Conservation (phyloP, 2,113 vertebrate species). For the Bos taurus region DNA sequence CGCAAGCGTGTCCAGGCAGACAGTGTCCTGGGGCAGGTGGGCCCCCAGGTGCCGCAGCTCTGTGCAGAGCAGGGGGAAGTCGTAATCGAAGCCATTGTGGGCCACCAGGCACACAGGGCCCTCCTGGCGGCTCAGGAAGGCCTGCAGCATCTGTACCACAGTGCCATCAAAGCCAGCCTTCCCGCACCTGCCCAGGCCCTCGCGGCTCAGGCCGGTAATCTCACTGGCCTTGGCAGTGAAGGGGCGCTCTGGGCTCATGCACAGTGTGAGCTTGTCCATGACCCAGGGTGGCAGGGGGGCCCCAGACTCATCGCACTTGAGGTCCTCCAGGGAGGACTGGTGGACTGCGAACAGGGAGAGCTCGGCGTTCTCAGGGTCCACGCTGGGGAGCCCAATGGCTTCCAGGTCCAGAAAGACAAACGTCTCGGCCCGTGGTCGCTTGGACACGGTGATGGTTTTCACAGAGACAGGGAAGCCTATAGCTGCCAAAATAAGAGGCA, state of each 20-base stretch:
- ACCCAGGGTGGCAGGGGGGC: slow-evolving; percentile 60
- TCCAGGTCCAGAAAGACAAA: slow-evolving; percentile 79
- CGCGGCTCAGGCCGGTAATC: slow-evolving; percentile 74
- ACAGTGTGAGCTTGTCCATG: slow-evolving; percentile 77
- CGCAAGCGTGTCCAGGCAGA: slow-evolving; percentile 74
- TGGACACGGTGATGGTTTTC: slow-evolving; percentile 49
- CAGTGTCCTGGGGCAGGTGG: slow-evolving; percentile 51
- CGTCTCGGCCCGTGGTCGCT: slow-evolving; percentile 46
- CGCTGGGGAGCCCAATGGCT: slow-evolving; percentile 69
- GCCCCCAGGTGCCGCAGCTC: slow-evolving; percentile 67
- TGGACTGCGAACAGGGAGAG: slow-evolving; percentile 73
- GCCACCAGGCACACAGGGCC: slow-evolving; percentile 78
- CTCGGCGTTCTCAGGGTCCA: slow-evolving; percentile 64
- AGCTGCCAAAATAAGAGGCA: slow-evolving; percentile 31
- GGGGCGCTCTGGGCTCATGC: slow-evolving; percentile 67
- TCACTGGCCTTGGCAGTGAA: slow-evolving; percentile 62
- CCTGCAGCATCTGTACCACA: slow-evolving; percentile 30
- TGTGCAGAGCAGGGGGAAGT: slow-evolving; percentile 75
- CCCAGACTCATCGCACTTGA: background rate
- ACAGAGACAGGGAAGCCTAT: background rate
- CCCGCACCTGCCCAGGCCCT: slow-evolving; percentile 44
- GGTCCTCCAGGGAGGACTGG: slow-evolving; percentile 65
- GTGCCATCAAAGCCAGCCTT: slow-evolving; percentile 54
- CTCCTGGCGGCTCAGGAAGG: slow-evolving; percentile 76
- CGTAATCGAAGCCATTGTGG: slow-evolving; percentile 77